Conservation (phyloP, 2,888 invertebrate species). For the Linnaemya vulpina region DNA sequence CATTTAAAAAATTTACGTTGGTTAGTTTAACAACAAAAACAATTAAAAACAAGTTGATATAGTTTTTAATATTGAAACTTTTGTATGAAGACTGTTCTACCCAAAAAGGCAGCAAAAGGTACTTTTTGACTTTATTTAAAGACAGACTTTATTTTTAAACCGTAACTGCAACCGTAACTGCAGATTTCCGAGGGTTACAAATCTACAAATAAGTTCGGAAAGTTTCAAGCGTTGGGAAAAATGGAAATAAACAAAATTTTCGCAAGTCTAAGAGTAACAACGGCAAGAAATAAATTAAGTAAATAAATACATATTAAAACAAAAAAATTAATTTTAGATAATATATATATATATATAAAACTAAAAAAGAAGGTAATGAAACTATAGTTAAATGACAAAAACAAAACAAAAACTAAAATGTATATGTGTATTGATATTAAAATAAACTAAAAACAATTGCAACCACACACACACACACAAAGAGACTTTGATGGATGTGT, state of each 20-base stretch:
- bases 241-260: constrained; percentile 17
- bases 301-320: constrained; percentile 1
- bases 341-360: constrained; percentile 36
- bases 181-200: not conserved
- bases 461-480: not conserved
- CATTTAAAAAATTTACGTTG: no score
- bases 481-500: not conserved
- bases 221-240: not conserved
- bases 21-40: no score
- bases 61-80: no score
- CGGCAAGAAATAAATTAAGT: constrained; percentile 21
- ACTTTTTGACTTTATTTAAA: no score
- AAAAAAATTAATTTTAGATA: constrained; percentile 3
- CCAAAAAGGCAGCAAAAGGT: no score
- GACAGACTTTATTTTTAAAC: no score
- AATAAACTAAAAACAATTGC: constrained; percentile 7
- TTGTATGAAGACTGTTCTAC: no score
- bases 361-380: constrained; percentile 8
- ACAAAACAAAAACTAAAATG: constrained; percentile 33
- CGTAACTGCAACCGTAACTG: no score
- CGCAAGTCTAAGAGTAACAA: constrained; percentile 12
- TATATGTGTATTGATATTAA: constrained; percentile 53
- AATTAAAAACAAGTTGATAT: no score
- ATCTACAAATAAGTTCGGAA: not conserved
- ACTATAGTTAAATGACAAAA: constrained; percentile 30